These are phyloP conservation scores for Carassius carassius DNA, from an alignment of 2,113 vertebrate genomes.

Conservation along the genomic window DNA sequence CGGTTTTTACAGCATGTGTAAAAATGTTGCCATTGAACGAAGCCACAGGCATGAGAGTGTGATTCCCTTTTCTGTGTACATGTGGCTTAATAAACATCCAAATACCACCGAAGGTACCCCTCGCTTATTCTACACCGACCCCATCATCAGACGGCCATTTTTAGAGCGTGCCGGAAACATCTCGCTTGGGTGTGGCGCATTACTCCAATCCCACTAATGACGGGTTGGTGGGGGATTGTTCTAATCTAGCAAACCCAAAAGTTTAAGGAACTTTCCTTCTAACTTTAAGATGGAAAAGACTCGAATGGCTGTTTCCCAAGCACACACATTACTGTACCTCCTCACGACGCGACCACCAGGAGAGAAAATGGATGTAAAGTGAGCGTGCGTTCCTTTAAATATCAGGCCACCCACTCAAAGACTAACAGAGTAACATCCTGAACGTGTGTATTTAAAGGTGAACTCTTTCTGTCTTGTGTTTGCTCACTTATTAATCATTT, in stretches of 20 bases:
- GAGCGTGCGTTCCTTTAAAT: constrained; percentile 45
- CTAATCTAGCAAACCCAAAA: constrained; percentile 72
- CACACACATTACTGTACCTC: constrained; percentile 15
- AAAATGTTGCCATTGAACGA: constrained; percentile 19
- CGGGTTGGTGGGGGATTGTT: constrained; percentile 76
- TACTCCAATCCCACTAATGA: constrained; percentile 76
- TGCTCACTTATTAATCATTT: constrained; percentile 51
- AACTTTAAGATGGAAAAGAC: constrained; percentile 69
- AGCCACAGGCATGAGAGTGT: constrained; percentile 36
- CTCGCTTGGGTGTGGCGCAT: constrained; percentile 71
- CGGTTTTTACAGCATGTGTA: constrained; percentile 25
- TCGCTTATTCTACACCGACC: constrained; percentile 58
- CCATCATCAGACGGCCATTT: constrained; percentile 68
- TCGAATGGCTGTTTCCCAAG: constrained; percentile 65
- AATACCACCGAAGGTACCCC: constrained; percentile 41
- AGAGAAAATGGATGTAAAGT: constrained; percentile 45
- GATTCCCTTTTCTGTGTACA: constrained; percentile 34
- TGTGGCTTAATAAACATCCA: constrained; percentile 43
- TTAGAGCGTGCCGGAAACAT: constrained; percentile 72
- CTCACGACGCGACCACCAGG: constrained; percentile 49
- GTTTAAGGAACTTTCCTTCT: constrained; percentile 67
- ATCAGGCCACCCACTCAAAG: constrained; percentile 56
- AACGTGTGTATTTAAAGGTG: constrained; percentile 39
- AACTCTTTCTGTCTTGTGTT: constrained; percentile 44
- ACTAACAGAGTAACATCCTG: constrained; percentile 59